A percentile compares a stretch with the other conserved stretches of the same genome.
Evolutionary conservation across 2,888 invertebrate genomes (phyloP).

Genomic region (Drosophila birchii): DNA sequence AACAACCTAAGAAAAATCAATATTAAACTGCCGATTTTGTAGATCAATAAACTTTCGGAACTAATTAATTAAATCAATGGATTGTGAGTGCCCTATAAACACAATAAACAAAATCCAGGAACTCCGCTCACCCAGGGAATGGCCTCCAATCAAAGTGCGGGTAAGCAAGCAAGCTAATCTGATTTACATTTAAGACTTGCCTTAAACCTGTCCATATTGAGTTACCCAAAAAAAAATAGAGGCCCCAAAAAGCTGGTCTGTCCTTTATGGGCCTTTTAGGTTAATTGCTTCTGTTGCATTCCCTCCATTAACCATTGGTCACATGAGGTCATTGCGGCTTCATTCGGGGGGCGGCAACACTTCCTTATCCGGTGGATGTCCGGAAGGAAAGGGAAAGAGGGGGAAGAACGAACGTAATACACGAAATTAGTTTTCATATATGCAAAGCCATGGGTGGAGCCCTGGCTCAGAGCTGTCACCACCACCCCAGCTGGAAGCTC

Average conservation of each 20-base stretch:
- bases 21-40: background rate
- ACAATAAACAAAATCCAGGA: constrained; percentile 5
- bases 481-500: constrained; percentile 15
- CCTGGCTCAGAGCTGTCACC: constrained; percentile 35
- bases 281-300: constrained; percentile 76
- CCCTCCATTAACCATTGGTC: constrained; percentile 45
- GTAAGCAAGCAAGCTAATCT: constrained; percentile 37
- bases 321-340: constrained; percentile 73
- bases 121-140: constrained; percentile 43
- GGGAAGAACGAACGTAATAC: constrained; percentile 47
- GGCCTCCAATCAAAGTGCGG: constrained; percentile 21
- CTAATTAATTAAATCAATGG: constrained; percentile 15
- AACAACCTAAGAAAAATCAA: constrained; percentile 7
- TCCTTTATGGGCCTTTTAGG: constrained; percentile 80
- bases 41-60: constrained; percentile 6
- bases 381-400: background rate
- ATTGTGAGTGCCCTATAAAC: background rate
- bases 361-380: constrained; percentile 24
- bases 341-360: constrained; percentile 26
- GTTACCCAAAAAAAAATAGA: constrained; percentile 51
- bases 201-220: constrained; percentile 50
- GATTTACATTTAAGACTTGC: constrained; percentile 30
- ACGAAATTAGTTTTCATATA: constrained; percentile 68
- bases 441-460: constrained; percentile 46
- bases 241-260: constrained; percentile 18